A percentile compares a stretch with the other conserved stretches of the same genome.
Conservation (phyloP, 2,888 invertebrate species). For the Eucriotettix oculatus region DNA sequence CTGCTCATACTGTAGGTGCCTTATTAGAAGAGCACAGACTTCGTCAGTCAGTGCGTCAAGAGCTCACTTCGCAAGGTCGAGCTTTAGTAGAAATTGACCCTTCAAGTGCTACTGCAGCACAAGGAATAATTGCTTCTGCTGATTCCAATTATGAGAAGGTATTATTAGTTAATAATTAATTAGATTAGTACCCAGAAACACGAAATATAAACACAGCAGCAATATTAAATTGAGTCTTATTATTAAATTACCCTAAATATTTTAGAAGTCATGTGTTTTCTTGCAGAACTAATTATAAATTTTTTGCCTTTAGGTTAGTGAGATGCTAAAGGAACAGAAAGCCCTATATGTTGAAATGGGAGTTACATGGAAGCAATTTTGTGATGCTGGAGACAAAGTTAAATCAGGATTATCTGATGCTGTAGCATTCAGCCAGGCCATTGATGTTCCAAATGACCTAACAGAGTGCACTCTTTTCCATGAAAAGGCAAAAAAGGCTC, state of each 20-base stretch:
- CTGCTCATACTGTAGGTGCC: conserved; percentile 33
- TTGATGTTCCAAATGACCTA: conserved; percentile 53
- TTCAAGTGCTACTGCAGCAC: conserved; percentile 60
- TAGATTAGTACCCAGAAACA: no score
- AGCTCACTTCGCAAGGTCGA: conserved; percentile 62
- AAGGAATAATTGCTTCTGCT: conserved; percentile 57
- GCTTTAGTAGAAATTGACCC: conserved; percentile 68
- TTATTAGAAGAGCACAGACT: conserved; percentile 32
- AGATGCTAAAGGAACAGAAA: conserved; percentile 54
- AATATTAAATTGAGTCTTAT: no score
- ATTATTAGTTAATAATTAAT: background rate
- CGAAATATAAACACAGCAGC: no score
- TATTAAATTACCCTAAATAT: no score
- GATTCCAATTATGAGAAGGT: conserved; percentile 65
- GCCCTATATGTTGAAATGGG: conserved; percentile 56
- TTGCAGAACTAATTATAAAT: no score
- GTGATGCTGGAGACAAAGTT: conserved; percentile 53
- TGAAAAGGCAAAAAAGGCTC: conserved; percentile 58
- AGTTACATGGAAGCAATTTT: conserved; percentile 55
- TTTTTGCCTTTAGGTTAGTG: conserved; percentile 33
- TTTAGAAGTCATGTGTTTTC: no score
- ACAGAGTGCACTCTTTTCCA: conserved; percentile 50
- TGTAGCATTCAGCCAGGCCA: conserved; percentile 42
- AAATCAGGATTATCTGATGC: conserved; percentile 52
- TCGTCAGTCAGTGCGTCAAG: conserved; percentile 35